Evolutionary conservation across 2,888 invertebrate species (phyloP).

Genomic region (Bembecia ichneumoniformis): DNA sequence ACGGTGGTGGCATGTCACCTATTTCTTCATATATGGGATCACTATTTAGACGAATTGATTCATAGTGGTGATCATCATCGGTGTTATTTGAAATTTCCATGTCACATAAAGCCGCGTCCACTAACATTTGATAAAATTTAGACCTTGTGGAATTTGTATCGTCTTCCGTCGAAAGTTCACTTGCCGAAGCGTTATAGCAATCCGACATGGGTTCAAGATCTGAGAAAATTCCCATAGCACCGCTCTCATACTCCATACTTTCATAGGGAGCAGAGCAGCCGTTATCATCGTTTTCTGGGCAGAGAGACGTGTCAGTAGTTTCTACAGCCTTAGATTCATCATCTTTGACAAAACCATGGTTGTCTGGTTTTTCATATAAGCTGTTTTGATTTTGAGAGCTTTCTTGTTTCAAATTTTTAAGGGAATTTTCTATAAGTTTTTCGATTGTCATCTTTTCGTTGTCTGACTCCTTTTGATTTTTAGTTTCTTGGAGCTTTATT

Average conservation of each 20-base stretch:
- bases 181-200: conserved; percentile 80
- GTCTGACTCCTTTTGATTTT: conserved; percentile 57
- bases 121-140: conserved; percentile 81
- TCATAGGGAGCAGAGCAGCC: conserved; percentile 82
- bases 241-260: conserved; percentile 80
- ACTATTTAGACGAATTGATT: conserved; percentile 76
- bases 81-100: conserved; percentile 75
- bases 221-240: conserved; percentile 64
- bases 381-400: conserved; percentile 21
- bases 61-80: conserved; percentile 80
- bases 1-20: conserved; percentile 81
- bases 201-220: conserved; percentile 75
- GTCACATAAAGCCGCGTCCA: conserved; percentile 79
- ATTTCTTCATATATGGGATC: conserved; percentile 87
- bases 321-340: conserved; percentile 27
- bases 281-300: conserved; percentile 60
- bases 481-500: conserved; percentile 70
- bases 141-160: conserved; percentile 76
- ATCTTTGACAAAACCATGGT: conserved; percentile 26
- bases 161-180: conserved; percentile 76
- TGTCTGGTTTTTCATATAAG: conserved; percentile 27
- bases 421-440: conserved; percentile 65
- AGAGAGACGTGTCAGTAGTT: conserved; percentile 26
- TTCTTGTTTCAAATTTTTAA: conserved; percentile 56
- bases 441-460: conserved; percentile 58